Percentiles rank a stretch among this genome's conserved stretches.
Conservation (phyloP, 2,888 invertebrate species). For the Pammene aurita region DNA sequence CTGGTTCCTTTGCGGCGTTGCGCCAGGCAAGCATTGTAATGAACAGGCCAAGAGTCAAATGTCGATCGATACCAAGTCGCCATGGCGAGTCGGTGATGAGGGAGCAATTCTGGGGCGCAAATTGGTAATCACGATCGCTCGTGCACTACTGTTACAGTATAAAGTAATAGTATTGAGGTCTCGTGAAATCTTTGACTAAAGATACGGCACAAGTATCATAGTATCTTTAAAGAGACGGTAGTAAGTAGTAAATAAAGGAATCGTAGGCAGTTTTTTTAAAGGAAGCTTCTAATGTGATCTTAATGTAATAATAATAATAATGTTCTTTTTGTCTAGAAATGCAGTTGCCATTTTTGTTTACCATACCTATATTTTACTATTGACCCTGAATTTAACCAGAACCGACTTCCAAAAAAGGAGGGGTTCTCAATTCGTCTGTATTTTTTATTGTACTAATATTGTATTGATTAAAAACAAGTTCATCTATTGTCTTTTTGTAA, state of each 20-base stretch:
- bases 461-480: no score
- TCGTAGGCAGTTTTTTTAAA: background rate
- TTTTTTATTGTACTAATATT: no score
- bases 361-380: no score
- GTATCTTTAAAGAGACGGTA: background rate
- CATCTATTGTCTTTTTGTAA: no score
- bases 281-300: no score
- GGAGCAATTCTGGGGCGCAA: slow-evolving; percentile 36
- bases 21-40: background rate
- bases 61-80: slow-evolving; percentile 38
- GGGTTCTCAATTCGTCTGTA: no score
- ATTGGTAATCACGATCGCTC: slow-evolving; percentile 38
- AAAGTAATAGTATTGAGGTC: slow-evolving; percentile 14
- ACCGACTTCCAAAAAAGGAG: no score
- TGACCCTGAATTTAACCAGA: no score
- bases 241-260: background rate
- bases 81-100: slow-evolving; percentile 37
- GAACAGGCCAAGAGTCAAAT: slow-evolving; percentile 46
- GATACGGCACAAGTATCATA: background rate
- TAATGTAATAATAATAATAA: no score
- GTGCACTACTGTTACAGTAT: slow-evolving; percentile 30
- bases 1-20: background rate
- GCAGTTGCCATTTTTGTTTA: no score
- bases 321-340: no score
- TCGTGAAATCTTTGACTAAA: background rate